Conservation (phyloP, 2,797 vertebrate species). For the Neomorphus geoffroyi region DNA sequence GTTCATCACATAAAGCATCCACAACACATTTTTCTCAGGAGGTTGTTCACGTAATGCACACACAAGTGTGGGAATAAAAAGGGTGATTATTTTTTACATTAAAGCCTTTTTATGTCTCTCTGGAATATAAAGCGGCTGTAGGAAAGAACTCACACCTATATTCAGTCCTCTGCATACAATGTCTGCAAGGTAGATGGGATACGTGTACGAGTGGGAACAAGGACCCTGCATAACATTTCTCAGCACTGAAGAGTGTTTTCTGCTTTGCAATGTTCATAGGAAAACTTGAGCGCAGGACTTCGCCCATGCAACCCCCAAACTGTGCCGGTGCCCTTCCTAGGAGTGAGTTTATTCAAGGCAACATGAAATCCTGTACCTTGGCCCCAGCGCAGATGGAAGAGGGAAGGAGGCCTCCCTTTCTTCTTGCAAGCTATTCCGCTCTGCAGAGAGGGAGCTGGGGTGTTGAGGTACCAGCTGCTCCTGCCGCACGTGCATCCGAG, state of each 20-base stretch:
- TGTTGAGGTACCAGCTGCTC: neutral
- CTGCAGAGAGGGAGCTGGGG: neutral
- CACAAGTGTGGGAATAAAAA: neutral
- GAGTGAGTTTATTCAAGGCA: neutral
- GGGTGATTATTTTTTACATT: slow-evolving; percentile 7
- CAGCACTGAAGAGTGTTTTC: neutral
- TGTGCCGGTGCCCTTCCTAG: neutral
- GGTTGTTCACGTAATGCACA: neutral
- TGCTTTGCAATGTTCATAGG: neutral
- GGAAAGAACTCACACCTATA: slow-evolving; percentile 3
- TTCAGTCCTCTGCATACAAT: neutral
- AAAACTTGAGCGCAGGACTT: neutral
- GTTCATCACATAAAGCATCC: slow-evolving; percentile 2
- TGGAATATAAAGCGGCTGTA: slow-evolving; percentile 18
- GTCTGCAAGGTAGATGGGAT: neutral
- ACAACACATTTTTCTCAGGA: slow-evolving; percentile 8
- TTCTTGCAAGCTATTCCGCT: neutral
- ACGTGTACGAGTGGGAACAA: neutral
- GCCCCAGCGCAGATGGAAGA: neutral
- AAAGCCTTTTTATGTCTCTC: slow-evolving; percentile 1
- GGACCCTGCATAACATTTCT: neutral
- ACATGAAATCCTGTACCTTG: neutral
- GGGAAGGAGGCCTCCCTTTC: neutral
- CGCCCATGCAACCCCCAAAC: accelerated
- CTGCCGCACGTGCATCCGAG: neutral